Evolutionary conservation across 2,113 vertebrate genomes (phyloP), one percentile per base, ranked within the genome.

Genomic region (Mandrillus leucophaeus): DNA sequence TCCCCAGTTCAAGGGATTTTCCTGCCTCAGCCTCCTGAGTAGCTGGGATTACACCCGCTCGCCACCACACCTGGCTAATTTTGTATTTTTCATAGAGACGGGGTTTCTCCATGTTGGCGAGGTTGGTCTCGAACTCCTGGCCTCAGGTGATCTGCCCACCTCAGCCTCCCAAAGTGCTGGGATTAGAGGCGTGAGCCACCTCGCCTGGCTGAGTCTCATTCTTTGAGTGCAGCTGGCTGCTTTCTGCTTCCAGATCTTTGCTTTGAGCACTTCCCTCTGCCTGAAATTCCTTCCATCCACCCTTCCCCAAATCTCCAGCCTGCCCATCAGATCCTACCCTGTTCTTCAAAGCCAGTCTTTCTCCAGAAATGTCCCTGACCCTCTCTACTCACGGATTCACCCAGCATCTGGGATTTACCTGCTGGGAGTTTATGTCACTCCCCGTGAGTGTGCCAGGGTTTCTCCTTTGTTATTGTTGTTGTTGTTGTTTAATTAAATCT

Each of bases 331-430:
- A 52, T 25, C 43, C 68, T 70, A 18, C 1, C n/a, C 64, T 0
- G 0, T 38, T 32, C 43, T 32, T n/a, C n/a, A 20, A 61, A 30
- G 52, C 45, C 17, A 10, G 20, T 55, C 85, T 76, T 68, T 32
- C 48, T 48, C 45, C 32, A 11, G 27, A 38, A 20, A 13, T 8
- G 25, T 32, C 17, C 79, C 84, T 22, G 30, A 79, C 43, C n/a
- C 10, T 18, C 72, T 22, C 9, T 8, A 61, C n/a, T n/a, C 30
- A 2, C 0, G 13, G 50, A 20, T 5, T 59, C 4, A 6, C 50
- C 40, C 48, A 50, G 4, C 59, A 4, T 35, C 23, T 32, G 3
- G 11, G 35, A 5, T 32, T 18, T 40, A 30, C 18, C 25, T 72
- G 23, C 40, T 72, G 61, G 13, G 35, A 10, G 11, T 32, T n/a